A percentile compares a stretch with the other conserved stretches of the same genome.
Evolutionary conservation across 2,113 vertebrate species (phyloP).

Genomic region (Syngnathus floridae): DNA sequence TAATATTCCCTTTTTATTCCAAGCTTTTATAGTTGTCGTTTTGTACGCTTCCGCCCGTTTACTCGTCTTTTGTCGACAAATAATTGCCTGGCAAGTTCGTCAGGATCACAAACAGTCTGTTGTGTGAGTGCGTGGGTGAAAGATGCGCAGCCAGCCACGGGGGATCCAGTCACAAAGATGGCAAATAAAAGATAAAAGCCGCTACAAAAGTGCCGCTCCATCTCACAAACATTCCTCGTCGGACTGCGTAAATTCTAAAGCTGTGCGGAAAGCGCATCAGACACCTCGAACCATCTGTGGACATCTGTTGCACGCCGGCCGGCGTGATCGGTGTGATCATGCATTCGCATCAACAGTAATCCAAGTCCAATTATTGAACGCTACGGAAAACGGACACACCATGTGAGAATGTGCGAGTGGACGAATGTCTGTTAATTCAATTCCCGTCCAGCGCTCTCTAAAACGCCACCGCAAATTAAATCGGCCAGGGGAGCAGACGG

Average conservation of each 20-base stretch:
- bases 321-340: conserved; percentile 67
- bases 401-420: conserved; percentile 45
- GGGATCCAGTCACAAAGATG: conserved; percentile 14
- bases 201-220: conserved; percentile 13
- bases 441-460: conserved; percentile 58
- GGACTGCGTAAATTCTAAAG: neutral
- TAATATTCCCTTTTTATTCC: conserved; percentile 11
- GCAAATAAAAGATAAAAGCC: conserved; percentile 26
- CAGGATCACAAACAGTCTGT: conserved; percentile 8
- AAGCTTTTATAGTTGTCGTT: neutral
- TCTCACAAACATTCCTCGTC: conserved; percentile 15
- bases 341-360: conserved; percentile 73
- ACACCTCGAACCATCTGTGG: conserved; percentile 26
- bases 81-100: conserved; percentile 8
- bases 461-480: conserved; percentile 78
- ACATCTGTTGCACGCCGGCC: conserved; percentile 10
- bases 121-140: conserved; percentile 45
- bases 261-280: neutral
- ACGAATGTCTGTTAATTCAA: conserved; percentile 70
- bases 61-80: conserved; percentile 10
- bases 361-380: conserved; percentile 73
- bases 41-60: conserved; percentile 16
- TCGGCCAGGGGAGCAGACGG: conserved; percentile 66
- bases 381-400: conserved; percentile 57
- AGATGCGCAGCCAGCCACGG: conserved; percentile 40